These are phyloP conservation scores for Thaumatotibia leucotreta DNA, from an alignment of 1,140 invertebrate species.

Conservation along the genomic window DNA sequence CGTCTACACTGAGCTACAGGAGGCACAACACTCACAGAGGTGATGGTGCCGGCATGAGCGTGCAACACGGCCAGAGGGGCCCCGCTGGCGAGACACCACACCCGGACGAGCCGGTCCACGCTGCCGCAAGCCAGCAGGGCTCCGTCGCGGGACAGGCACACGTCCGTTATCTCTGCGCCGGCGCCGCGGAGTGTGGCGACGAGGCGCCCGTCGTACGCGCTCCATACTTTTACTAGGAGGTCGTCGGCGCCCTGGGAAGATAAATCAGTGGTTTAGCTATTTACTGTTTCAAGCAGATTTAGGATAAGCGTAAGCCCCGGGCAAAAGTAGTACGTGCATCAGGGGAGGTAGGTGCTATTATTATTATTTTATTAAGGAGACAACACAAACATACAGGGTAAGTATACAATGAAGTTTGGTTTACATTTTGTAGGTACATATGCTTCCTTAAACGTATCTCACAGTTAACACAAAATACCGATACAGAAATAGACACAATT, in stretches of 20 bases:
- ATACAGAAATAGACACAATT: too few species aligned
- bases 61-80: constrained; percentile 84
- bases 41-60: constrained; percentile 94
- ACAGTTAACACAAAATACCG: too few species aligned
- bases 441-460: too few species aligned
- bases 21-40: constrained; percentile 85
- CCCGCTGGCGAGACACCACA: constrained; percentile 94
- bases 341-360: too few species aligned
- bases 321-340: too few species aligned
- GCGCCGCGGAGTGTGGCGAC: constrained; percentile 95
- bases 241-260: constrained; percentile 94
- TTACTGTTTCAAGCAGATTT: neutral
- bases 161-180: constrained; percentile 96
- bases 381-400: too few species aligned
- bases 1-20: too few species aligned
- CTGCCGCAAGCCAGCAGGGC: constrained; percentile 90
- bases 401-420: too few species aligned
- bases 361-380: too few species aligned
- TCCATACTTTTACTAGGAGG: constrained; percentile 97
- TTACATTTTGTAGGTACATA: too few species aligned
- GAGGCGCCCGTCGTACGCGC: constrained; percentile 90
- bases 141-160: constrained; percentile 95
- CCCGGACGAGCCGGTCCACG: constrained; percentile 91
- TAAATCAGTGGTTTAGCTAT: too few species aligned
- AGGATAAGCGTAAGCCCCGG: too few species aligned